phyloP scores from a whole-genome alignment of 2,888 invertebrate species.

The Neocrepidodera transversa region DNA sequence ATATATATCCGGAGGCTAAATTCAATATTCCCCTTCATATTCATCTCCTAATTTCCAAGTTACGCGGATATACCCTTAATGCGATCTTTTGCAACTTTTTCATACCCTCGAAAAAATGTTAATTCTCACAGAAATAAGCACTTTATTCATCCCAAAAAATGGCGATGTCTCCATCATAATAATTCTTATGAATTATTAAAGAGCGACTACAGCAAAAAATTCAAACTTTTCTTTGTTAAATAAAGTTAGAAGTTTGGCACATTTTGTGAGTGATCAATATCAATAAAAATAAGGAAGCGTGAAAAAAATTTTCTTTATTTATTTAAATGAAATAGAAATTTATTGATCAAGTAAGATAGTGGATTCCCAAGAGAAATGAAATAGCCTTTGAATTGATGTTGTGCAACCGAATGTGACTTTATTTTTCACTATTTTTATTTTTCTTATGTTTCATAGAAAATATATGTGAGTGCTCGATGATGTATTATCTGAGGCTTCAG shows the following conservation, averaged over 20 bases:
- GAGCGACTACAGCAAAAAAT: constrained; percentile 4
- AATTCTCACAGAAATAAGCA: constrained; percentile 15
- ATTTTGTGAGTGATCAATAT: not conserved
- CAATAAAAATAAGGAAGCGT: not conserved
- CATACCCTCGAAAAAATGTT: constrained; percentile 7
- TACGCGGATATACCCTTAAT: constrained; percentile 6
- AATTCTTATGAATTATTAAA: constrained; percentile 20
- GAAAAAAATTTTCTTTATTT: no score
- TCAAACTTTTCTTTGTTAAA: not conserved
- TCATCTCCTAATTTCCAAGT: constrained; percentile 7
- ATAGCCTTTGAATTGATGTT: constrained; percentile 8
- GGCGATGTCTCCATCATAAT: constrained; percentile 4
- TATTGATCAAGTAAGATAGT: constrained; percentile 19
- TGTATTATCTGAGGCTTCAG: no score
- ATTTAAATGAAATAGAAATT: no score
- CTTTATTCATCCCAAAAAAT: constrained; percentile 16
- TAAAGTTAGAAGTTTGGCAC: not conserved
- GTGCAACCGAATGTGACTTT: not conserved
- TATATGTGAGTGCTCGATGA: no score
- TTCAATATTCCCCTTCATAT: not conserved
- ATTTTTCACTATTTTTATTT: constrained; percentile 1
- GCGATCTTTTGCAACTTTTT: constrained; percentile 18
- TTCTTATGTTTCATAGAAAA: not conserved
- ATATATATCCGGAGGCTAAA: no score
- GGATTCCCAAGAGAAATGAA: constrained; percentile 18